Base-by-base conservation (phyloP, 2,888 invertebrate genomes). In the Phyllotreta cruciferae region DNA sequence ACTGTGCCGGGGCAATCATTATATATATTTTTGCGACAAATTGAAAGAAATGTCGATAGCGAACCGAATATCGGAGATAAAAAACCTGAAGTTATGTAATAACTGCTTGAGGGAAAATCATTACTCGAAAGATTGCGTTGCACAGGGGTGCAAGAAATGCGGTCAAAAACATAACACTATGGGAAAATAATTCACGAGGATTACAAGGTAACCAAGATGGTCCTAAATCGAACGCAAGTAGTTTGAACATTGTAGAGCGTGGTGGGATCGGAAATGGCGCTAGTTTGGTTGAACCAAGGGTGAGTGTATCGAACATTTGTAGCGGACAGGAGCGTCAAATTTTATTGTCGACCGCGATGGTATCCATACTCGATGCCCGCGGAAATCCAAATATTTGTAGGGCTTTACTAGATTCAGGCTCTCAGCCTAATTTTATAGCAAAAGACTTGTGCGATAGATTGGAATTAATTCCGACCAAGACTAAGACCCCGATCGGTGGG, bases 361-460 rank as follows among this genome's bases (percentile, higher is more conserved):
- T 56, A 35, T 50, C 44, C 34, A 50, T 62, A 14, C 0, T 41
- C 24, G 45, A 57, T 53, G 34, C 45, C 34, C 11, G 36, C 6
- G 58, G 55, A 56, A 8, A 13, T 39, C 10, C 39, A 34, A 34
- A 24, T 24, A 24, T 24, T 24, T 64, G 64, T 38, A 38, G 64
- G 42, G 61, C 57, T 24, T 37, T 62, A 7, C 44, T 64, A 14
- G 61, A 61, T 36, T 41, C 37, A 55, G 57, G 62, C n/a, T 45
- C 62, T 8, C 62, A 65, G 50, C 38, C 42, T 8, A 61, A 62
- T 58, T 49, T 62, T 35, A 13, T 65, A 35, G 42, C 54, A 6
- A 41, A 61, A 62, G 10, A 54, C 7, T 62, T 49, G 42, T 11
- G 11, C 13, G 37, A 57, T 11, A 55, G 11, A 42, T 44, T 64